Conservation (phyloP, 2,797 vertebrate genomes). For the Remorina albescens region DNA sequence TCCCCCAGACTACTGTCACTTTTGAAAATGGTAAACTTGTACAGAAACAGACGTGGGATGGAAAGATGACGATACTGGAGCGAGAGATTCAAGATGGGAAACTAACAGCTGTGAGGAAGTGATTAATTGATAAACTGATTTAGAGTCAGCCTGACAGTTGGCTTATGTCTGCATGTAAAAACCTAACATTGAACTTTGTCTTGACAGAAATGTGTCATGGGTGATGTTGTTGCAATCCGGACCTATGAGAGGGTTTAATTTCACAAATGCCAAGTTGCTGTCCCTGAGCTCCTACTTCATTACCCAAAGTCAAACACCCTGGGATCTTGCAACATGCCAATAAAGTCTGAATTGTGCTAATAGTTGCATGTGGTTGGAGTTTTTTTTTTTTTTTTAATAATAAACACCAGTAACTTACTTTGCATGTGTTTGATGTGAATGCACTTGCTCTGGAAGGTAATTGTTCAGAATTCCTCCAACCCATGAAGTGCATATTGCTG, state of each 20-base stretch:
- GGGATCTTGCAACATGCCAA: conserved; percentile 43
- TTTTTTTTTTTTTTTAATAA: no score
- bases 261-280: not conserved
- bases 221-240: conserved; percentile 88
- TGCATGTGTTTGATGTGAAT: not conserved
- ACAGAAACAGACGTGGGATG: conserved; percentile 94
- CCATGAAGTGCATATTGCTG: not conserved
- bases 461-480: not conserved
- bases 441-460: not conserved
- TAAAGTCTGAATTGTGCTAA: conserved; percentile 57
- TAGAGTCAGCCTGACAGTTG: no score
- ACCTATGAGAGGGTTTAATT: conserved; percentile 89
- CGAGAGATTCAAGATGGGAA: conserved; percentile 90
- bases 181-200: conserved; percentile 5
- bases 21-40: conserved; percentile 89
- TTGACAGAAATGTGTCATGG: conserved; percentile 90
- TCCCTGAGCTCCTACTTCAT: not conserved
- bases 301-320: conserved; percentile 10
- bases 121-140: not conserved
- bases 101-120: conserved; percentile 89
- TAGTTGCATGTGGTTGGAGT: no score
- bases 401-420: no score
- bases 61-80: conserved; percentile 89
- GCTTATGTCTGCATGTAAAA: not conserved
- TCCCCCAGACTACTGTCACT: conserved; percentile 88